Base-by-base conservation (phyloP, 2,113 vertebrate species). In the Rattus norvegicus region DNA sequence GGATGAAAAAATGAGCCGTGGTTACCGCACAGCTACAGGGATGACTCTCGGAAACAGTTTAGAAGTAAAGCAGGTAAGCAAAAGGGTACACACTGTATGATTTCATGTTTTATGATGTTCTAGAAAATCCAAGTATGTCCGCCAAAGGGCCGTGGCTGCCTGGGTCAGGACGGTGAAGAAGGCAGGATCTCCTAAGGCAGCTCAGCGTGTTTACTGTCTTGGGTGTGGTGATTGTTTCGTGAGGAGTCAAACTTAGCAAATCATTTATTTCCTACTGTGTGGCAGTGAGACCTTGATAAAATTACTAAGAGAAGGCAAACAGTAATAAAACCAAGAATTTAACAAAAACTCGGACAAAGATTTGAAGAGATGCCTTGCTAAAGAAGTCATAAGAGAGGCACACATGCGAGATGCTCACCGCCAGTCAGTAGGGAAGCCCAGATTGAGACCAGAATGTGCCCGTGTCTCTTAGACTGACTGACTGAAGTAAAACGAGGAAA, bases 31-130 rank as follows among this genome's bases (percentile, higher is more conserved):
- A 61, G 49, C 33, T 47, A 56, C 28, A 14, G 59, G 43, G 30
- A 56, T 61, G 52, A 90, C 49, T 91, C 72, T 86, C 17, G 2
- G 43, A 96, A 90, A 30, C 77, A 83, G 81, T 67, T 87, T 63
- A 87, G 43, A 16, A 43, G 72, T 43, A 91, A 85, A 88, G 49
- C 77, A 94, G 20, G 26, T 39, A 67, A 91, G 36, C 9, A 59
- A 86, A 83, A 61, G 22, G 80, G 11, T 26, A 20, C 0, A 19
- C 52, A 47, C 33, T 13, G 30, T 61, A 61, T 75, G 36, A 39
- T 87, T 92, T 95, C 1, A 79, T 47, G 22, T 83, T 93, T 97
- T 56, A 83, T 39, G 52, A 72, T 76, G 54, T 93, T 93, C 28
- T 90, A 75, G 84, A 83, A 93, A 94, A 75, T 19, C 8, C 1